These are phyloP conservation scores for Psephotus haematonotus DNA, from an alignment of 2,113 vertebrate species.

Conservation along the genomic window DNA sequence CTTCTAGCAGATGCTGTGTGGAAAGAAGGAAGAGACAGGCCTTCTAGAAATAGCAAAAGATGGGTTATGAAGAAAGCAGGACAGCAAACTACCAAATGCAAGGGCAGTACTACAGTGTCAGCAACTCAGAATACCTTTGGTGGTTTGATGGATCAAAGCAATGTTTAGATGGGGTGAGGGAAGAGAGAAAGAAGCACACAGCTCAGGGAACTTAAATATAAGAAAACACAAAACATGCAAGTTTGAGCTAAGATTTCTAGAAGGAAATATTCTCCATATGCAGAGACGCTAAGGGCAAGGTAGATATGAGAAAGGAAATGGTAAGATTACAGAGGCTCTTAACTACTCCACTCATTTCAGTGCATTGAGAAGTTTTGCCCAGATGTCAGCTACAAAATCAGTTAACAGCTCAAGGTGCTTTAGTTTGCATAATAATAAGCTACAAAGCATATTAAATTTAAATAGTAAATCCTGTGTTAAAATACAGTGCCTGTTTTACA, in stretches of 20 bases:
- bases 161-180: background rate
- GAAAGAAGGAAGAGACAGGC: background rate
- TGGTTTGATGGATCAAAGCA: background rate
- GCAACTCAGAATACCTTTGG: background rate
- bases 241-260: background rate
- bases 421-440: background rate
- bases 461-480: background rate
- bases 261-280: background rate
- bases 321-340: background rate
- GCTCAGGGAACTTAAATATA: background rate
- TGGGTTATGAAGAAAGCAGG: background rate
- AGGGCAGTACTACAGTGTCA: background rate
- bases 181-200: background rate
- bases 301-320: background rate
- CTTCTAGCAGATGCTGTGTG: background rate
- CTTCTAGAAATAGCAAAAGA: background rate
- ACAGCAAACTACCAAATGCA: background rate
- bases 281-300: background rate
- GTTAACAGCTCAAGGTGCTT: background rate
- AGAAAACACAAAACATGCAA: background rate
- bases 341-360: background rate
- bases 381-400: background rate
- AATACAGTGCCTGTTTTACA: background rate
- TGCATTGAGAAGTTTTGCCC: background rate
- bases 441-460: background rate